Base-by-base conservation (phyloP, 2,113 vertebrate genomes). In the Chlamydotis undulata region DNA sequence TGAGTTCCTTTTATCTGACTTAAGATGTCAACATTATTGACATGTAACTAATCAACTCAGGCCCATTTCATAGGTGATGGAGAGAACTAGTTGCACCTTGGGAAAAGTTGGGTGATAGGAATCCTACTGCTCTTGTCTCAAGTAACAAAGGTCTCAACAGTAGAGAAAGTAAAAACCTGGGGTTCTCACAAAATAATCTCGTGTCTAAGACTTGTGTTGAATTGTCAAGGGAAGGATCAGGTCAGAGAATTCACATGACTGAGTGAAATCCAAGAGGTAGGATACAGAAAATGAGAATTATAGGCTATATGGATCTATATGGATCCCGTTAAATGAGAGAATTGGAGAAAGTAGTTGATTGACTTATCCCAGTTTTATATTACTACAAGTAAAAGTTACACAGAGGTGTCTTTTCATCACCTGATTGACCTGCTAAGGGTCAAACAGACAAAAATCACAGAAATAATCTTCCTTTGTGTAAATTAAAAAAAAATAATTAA, bases 1-100 rank as follows among this genome's bases (percentile, higher is more conserved):
- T 83, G 73, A 89, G 35, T 68, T 91, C 19, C 83, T 97, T 95
- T 97, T 71, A 87, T 91, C 90, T 82, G 82, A 92, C 53, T 85
- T 76, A 79, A 87, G 74, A 73, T 79, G 74, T 95, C 75, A 79
- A 83, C 52, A 47, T 59, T 91, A 81, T 47, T 91, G 81, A 82
- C 74, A 56, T 49, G 60, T 83, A 89, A 71, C 65, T 89, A 91
- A 93, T 87, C 84, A 82, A 60, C 14, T 23, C 43, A 68, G 37
- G 16, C 10, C 23, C 31, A 60, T 68, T 94, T 64, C 5, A 6
- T 9, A 76, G 70, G 57, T 0, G 3, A 68, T 16, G 24, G 39
- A 68, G 43, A 85, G 65, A 91, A 83, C 35, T 68, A 82, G 21
- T 45, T 83, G 63, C 31, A 73, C 35, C 49, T 89, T 76, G 83